Evolutionary conservation across 2,113 vertebrate genomes (phyloP), one percentile per base, ranked within the genome.

Genomic region (Potamarius usumacintae): DNA sequence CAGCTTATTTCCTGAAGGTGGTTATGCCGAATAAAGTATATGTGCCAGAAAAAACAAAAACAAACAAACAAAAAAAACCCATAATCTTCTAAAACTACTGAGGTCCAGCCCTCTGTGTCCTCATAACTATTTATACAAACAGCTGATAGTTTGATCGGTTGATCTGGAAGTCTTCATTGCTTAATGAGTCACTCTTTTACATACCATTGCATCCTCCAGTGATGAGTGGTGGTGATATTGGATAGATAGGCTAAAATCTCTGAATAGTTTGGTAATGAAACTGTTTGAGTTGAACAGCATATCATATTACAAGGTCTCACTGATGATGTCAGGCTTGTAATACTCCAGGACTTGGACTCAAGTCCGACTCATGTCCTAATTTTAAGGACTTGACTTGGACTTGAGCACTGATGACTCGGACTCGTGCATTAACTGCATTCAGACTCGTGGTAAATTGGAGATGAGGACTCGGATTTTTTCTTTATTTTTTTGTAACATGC

Each of bases 81-180:
- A 25, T 20, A 76, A 77, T 5, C 48, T 12, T 53, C 12, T n/a
- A 15, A 79, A 79, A 30, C n/a, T 8, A 7, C 25, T 18, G n/a
- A 79, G 25, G 25, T 57, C 52, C n/a, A 3, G 53, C 57, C 77
- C 11, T 79, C 4, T 0, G 12, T 79, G 76, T 27, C 25, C 25
- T 76, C 25, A 52, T 11, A 50, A 8, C 18, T 76, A 76, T 76
- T 79, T 79, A 79, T 79, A 79, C 77, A 55, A 55, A 52, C 77
- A 57, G 50, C 52, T 79, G 22, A 77, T 77, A 52, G 74, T 52
- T 77, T 52, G 74, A 52, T 53, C 12, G 22, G 10, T 53, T 7
- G 50, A 53, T 14, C 22, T 78, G 74, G 74, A 30, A 55, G n/a
- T 57, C n/a, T 27, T 79, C 7, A 30, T 4, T 30, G 77, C 7